Evolutionary conservation across 2,888 invertebrate species (phyloP), one percentile per base, ranked within the genome.

Genomic region (Limenitis camilla): DNA sequence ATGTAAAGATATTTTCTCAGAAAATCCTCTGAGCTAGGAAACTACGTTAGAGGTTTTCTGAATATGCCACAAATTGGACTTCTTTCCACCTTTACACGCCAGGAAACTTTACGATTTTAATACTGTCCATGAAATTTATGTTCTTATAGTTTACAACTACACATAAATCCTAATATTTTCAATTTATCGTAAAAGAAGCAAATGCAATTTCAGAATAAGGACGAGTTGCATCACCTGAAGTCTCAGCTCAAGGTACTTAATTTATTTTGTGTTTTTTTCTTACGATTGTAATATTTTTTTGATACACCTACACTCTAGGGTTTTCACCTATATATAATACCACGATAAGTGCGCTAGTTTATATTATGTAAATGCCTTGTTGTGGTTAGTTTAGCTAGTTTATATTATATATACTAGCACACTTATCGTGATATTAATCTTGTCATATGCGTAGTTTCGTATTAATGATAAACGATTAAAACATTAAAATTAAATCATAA

Each of bases 121-220:
- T 62, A 61, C 53, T 57, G 53, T 54, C 44, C 53, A 40, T 58
- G 56, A 56, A 61, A 61, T 60, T 62, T 61, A 59, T 58, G 55
- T 57, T 40, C 36, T 35, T 47, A 48, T 57, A 59, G 50, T 57
- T 57, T 62, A 59, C 49, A 40, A 46, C 54, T 49, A 44, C 59
- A 57, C 56, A 63, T 64, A 64, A 64, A 62, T 64, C 63, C 62
- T 63, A 62, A 63, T 64, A 63, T 61, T 64, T 63, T 61, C 62
- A 65, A 66, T 66, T 67, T 63, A 64, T 61, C 49, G 57, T 59
- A 56, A 59, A 52, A 72, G 62, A 67, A 61, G 68, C 65, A 74
- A 78, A 81, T 81, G 77, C 77, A 82, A 82, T 84, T 83, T 82
- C 74, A 63, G 72, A 69, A 58, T 50, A 58, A 52, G 61, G 59